Evolutionary conservation across 1,140 invertebrate species (phyloP).

Genomic region (Heliconius hewitsoni): DNA sequence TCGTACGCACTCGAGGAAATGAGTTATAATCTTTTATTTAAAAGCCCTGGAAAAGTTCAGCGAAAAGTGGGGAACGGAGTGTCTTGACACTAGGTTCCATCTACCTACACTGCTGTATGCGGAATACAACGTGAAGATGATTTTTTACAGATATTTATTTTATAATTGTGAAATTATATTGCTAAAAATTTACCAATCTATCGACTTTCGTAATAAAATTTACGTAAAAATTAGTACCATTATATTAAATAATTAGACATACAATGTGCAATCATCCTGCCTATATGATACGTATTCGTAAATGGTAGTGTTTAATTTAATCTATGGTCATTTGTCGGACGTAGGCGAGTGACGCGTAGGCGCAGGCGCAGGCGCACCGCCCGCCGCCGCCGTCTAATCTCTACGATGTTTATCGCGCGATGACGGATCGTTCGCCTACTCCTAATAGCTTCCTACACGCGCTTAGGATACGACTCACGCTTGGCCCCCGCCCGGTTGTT

Average conservation of each 20-base stretch:
- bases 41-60: no score
- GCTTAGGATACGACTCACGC: conserved; percentile 36
- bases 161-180: no score
- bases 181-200: no score
- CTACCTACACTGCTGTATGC: no score
- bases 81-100: no score
- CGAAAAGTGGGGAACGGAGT: no score
- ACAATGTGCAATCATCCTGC: neutral
- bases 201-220: no score
- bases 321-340: conserved; percentile 22
- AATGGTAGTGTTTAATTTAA: conserved; percentile 28
- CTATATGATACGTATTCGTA: neutral
- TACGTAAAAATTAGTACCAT: neutral
- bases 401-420: conserved; percentile 64
- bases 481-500: conserved; percentile 31
- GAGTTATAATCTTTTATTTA: no score
- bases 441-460: conserved; percentile 43
- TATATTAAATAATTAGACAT: neutral
- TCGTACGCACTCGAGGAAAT: no score
- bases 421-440: conserved; percentile 61
- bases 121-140: no score
- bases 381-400: conserved; percentile 51
- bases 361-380: conserved; percentile 51
- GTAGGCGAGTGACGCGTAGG: conserved; percentile 47
- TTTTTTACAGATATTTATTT: no score